Evolutionary conservation across 1,140 invertebrate species (phyloP).

Genomic region (Yoshiicerus persimilis): DNA sequence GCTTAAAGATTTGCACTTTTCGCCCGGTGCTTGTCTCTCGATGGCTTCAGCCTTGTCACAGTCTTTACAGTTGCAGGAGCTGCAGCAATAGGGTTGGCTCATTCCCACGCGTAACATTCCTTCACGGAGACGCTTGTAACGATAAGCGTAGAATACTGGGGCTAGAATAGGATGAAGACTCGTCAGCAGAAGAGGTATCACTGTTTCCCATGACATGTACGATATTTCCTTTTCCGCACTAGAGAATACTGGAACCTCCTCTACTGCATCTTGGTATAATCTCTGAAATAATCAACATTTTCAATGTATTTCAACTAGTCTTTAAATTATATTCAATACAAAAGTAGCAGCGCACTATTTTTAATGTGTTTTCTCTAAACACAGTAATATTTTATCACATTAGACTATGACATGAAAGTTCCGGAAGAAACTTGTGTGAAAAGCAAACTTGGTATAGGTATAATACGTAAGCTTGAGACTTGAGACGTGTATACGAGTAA

Average conservation of each 20-base stretch:
- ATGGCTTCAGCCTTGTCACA: neutral
- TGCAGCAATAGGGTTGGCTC: neutral
- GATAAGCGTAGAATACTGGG: constrained; percentile 41
- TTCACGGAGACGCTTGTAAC: constrained; percentile 35
- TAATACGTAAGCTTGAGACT: too few relatives aligned
- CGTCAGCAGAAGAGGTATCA: neutral
- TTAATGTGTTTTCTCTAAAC: too few relatives aligned
- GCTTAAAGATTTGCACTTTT: neutral
- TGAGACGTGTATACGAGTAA: too few relatives aligned
- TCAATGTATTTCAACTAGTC: too few relatives aligned
- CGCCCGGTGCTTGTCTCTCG: neutral
- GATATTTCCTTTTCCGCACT: neutral
- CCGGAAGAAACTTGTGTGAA: too few relatives aligned
- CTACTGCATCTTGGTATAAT: neutral
- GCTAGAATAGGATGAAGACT: constrained; percentile 29
- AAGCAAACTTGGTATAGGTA: too few relatives aligned
- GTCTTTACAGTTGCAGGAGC: neutral
- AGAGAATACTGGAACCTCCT: neutral
- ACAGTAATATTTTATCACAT: too few relatives aligned
- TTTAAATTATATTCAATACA: too few relatives aligned
- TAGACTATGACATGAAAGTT: too few relatives aligned
- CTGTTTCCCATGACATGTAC: neutral
- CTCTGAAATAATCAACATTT: too few relatives aligned
- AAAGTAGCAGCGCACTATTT: too few relatives aligned
- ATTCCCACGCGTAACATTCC: neutral